Base-by-base conservation (phyloP, 1,140 invertebrate genomes). In the Drosophila repletoides region DNA sequence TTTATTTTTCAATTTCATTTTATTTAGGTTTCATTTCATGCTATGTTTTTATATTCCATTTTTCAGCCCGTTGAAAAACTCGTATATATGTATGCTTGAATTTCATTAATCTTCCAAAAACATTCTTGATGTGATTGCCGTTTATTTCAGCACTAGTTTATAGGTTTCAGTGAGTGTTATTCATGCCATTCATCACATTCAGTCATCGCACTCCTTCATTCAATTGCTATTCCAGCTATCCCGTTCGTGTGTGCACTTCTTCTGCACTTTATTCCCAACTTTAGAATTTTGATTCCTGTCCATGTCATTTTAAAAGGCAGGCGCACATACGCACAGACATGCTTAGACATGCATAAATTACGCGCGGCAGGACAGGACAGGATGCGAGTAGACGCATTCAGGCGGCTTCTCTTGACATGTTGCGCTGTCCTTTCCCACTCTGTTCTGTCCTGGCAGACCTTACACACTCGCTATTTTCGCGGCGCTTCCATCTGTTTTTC, bases 321-420 rank as follows among this genome's bases (percentile, higher is more conserved):
- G 43, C n/a, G 22, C 5, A 22, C 46, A 29, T 7, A 12, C 36
- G 24, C 43, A 58, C 51, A 65, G 43, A 38, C 34, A 41, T 48
- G 68, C 68, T 76, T 74, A 76, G 71, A 69, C 52, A 69, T 75
- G 73, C 66, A 76, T 66, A 75, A 76, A 75, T 75, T 76, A 66
- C 15, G 24, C 40, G 43, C 33, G 59, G 56, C 66, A 75, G 73
- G 34, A 60, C 66, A 75, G 73, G 34, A 19, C 38, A 59, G 9
- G 45, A 49, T 29, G 38, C 7, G 29, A 59, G 22, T 51, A 28
- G 41, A 29, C 61, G 53, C 56, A 67, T 49, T 33, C 48, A 10
- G 17, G 21, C 22, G 53, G 15, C 19, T 29, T 28, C 19, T 31
- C 15, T 33, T 65, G 33, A 31, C 26, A 58, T 65, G 41, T 53